A percentile compares a stretch with the other conserved stretches of the same genome.
Conservation (phyloP, 2,888 invertebrate genomes). For the Ctena decussata region DNA sequence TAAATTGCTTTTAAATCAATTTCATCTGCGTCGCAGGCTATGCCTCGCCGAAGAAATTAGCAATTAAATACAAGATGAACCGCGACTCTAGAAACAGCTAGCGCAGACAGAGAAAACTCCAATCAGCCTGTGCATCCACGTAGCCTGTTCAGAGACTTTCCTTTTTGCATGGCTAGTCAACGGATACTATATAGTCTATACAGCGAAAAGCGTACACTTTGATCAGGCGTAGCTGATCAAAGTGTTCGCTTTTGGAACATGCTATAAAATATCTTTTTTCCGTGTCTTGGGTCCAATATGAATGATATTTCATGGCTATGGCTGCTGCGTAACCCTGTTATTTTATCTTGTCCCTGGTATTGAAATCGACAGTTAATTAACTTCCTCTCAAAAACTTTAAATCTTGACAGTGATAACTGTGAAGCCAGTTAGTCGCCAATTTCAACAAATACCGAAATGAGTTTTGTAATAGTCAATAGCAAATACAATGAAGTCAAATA, state of each 20-base stretch:
- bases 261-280: not conserved
- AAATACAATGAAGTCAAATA: too few species aligned
- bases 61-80: not conserved
- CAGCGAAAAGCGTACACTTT: too few species aligned
- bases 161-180: too few species aligned
- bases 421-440: not conserved
- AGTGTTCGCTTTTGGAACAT: too few species aligned
- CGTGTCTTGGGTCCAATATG: not conserved
- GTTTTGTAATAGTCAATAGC: too few species aligned
- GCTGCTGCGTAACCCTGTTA: conserved; percentile 4
- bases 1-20: conserved; percentile 6
- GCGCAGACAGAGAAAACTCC: not conserved
- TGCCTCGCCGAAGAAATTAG: not conserved
- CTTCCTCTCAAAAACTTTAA: not conserved
- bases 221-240: too few species aligned
- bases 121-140: not conserved
- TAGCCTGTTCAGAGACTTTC: not conserved
- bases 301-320: conserved; percentile 5
- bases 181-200: too few species aligned
- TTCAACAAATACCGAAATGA: not conserved
- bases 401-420: not conserved
- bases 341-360: not conserved
- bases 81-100: not conserved
- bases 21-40: not conserved
- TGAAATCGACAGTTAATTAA: conserved; percentile 11